Evolutionary conservation across 2,113 vertebrate species (phyloP).

Genomic region (Lota lota): DNA sequence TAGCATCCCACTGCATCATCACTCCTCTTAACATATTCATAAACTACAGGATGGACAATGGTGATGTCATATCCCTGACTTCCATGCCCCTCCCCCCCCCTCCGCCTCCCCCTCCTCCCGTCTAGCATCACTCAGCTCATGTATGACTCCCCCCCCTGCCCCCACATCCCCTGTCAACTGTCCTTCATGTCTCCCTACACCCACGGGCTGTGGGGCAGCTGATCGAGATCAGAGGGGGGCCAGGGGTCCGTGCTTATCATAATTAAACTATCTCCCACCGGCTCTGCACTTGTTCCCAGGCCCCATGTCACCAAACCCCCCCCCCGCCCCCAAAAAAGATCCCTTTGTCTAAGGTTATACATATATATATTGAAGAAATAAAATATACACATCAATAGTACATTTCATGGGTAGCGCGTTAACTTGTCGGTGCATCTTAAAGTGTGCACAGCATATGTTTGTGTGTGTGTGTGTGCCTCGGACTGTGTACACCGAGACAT

Average conservation of each 20-base stretch:
- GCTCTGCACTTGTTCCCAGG: not conserved
- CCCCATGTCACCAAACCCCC: not conserved
- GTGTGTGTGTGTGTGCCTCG: too few relatives aligned
- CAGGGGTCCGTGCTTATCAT: slow-evolving; percentile 38
- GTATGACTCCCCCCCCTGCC: not conserved
- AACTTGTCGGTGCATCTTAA: too few relatives aligned
- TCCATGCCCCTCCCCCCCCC: too few relatives aligned
- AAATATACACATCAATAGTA: not conserved
- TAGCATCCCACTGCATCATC: too few relatives aligned
- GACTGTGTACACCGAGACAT: too few relatives aligned
- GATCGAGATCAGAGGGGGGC: slow-evolving; percentile 29
- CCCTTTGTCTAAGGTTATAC: too few relatives aligned
- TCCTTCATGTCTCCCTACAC: slow-evolving; percentile 27
- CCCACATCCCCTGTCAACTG: slow-evolving; percentile 11
- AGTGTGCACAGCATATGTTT: too few relatives aligned
- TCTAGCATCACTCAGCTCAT: not conserved
- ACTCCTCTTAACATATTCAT: too few relatives aligned
- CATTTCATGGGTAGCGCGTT: too few relatives aligned
- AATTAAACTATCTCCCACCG: slow-evolving; percentile 56
- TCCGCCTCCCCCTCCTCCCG: not conserved
- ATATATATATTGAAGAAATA: too few relatives aligned
- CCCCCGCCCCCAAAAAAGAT: not conserved
- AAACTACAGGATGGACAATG: too few relatives aligned
- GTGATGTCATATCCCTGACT: too few relatives aligned
- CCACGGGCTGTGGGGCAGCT: slow-evolving; percentile 8